A percentile compares a stretch with the other conserved stretches of the same genome.
Conservation (phyloP, 2,797 vertebrate genomes). For the Pangasius krempfi region DNA sequence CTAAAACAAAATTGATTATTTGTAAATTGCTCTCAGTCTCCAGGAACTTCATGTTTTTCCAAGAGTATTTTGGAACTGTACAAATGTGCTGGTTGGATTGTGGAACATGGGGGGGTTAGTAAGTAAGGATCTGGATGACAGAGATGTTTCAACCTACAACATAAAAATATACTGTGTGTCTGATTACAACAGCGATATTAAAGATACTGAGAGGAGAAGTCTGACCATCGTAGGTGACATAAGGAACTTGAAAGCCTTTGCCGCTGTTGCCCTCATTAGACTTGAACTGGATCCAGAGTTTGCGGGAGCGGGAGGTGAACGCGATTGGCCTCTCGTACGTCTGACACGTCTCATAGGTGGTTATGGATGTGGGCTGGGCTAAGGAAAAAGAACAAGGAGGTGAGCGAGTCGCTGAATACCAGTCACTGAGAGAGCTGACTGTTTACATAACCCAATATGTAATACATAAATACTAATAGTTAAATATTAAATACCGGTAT, state of each 20-base stretch:
- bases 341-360: slow-evolving; percentile 98
- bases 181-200: neutral
- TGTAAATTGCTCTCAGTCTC: neutral
- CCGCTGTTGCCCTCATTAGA: slow-evolving; percentile 95
- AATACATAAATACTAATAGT: neutral
- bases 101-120: neutral
- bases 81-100: neutral
- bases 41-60: no score
- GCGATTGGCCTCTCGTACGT: slow-evolving; percentile 96
- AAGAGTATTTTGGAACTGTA: neutral
- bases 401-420: neutral
- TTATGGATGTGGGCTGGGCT: slow-evolving; percentile 91
- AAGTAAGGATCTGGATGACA: neutral
- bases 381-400: neutral
- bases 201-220: neutral
- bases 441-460: neutral
- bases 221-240: slow-evolving; percentile 94
- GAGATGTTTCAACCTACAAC: neutral
- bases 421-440: neutral
- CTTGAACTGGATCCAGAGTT: slow-evolving; percentile 97
- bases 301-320: slow-evolving; percentile 94
- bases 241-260: slow-evolving; percentile 96
- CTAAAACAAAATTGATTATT: neutral
- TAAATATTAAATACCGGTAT: neutral
- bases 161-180: no score